phyloP scores from a whole-genome alignment of 2,888 invertebrate genomes.

The Nysson spinosus region DNA sequence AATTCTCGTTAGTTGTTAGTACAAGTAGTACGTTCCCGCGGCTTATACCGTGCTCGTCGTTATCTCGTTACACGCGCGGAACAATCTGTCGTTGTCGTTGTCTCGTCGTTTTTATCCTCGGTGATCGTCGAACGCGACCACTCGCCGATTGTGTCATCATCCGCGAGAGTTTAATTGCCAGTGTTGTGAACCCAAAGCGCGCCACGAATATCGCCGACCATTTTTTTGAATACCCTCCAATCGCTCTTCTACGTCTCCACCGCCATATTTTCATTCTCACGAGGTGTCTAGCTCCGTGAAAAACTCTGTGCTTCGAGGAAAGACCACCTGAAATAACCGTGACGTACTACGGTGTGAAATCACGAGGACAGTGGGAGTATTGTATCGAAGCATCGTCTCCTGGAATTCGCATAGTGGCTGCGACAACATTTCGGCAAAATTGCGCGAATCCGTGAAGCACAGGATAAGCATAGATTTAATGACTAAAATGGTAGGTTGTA shows the following conservation, averaged over 20 bases:
- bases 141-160: slow-evolving; percentile 29
- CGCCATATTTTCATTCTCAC: neutral
- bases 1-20: slow-evolving; percentile 29
- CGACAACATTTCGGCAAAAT: neutral
- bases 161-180: slow-evolving; percentile 26
- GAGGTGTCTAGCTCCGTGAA: slow-evolving; percentile 18
- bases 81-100: slow-evolving; percentile 48
- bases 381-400: neutral
- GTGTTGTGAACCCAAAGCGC: slow-evolving; percentile 16
- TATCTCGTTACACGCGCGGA: slow-evolving; percentile 51
- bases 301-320: slow-evolving; percentile 16
- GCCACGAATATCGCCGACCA: neutral
- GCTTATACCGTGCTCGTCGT: slow-evolving; percentile 51
- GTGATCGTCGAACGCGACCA: slow-evolving; percentile 36
- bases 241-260: neutral
- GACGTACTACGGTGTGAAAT: slow-evolving; percentile 28
- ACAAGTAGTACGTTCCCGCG: slow-evolving; percentile 35
- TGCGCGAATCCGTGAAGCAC: no score
- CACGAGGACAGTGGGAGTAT: neutral
- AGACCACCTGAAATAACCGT: slow-evolving; percentile 45
- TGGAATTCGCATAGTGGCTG: neutral
- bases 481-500: no score
- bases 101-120: slow-evolving; percentile 13
- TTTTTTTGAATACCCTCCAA: no score
- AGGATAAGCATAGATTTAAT: no score